phyloP scores from a whole-genome alignment of 2,888 invertebrate species.

The Eilema sororculum region DNA sequence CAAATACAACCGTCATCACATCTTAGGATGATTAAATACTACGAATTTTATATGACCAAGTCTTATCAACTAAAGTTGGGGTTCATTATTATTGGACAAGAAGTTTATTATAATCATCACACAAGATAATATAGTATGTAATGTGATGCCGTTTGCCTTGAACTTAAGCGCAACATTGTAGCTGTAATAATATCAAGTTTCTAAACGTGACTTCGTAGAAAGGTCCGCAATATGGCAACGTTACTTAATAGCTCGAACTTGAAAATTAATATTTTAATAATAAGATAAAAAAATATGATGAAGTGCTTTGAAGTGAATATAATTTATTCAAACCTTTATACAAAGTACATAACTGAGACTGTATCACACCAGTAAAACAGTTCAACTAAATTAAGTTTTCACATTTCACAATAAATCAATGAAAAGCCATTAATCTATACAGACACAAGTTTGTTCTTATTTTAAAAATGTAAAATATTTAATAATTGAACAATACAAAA shows the following conservation, averaged over 20 bases:
- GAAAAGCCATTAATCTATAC: too few relatives aligned
- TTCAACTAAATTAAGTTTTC: not conserved
- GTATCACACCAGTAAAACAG: not conserved
- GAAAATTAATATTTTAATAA: constrained; percentile 57
- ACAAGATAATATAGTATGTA: constrained; percentile 49
- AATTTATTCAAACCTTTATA: not conserved
- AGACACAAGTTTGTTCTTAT: too few relatives aligned
- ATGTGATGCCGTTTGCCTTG: constrained; percentile 56
- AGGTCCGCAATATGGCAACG: constrained; percentile 59
- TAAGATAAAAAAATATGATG: constrained; percentile 9
- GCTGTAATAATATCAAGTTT: constrained; percentile 70
- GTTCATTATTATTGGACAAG: constrained; percentile 20
- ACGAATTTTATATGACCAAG: not conserved
- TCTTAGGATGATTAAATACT: not conserved
- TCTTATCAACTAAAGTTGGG: constrained; percentile 12
- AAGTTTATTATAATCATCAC: constrained; percentile 33
- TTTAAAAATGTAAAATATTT: not conserved
- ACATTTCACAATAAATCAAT: not conserved
- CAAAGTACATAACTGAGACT: not conserved
- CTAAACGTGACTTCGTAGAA: constrained; percentile 70
- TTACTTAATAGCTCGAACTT: constrained; percentile 44
- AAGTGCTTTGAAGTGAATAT: not conserved
- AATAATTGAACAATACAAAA: constrained; percentile 1
- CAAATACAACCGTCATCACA: too few relatives aligned
- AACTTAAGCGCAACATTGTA: constrained; percentile 69